Conservation (phyloP, 2,888 invertebrate genomes). For the Cephus runcator region DNA sequence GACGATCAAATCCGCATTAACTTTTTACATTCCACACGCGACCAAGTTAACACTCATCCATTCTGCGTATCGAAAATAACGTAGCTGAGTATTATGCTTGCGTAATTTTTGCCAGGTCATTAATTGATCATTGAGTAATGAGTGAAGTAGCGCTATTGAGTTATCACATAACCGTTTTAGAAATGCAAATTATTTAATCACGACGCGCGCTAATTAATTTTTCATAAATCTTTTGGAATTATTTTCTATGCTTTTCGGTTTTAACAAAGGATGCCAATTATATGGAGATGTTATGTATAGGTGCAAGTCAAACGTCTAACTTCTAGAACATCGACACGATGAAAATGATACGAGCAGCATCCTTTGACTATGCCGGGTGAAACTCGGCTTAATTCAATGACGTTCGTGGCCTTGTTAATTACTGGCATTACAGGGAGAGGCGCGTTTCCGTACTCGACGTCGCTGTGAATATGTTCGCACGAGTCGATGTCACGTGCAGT, state of each 20-base stretch:
- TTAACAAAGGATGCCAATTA: background rate
- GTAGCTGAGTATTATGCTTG: too few relatives aligned
- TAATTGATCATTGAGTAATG: too few relatives aligned
- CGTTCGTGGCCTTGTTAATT: slow-evolving; percentile 27
- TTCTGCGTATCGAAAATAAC: background rate
- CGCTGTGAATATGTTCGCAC: slow-evolving; percentile 6
- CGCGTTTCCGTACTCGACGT: slow-evolving; percentile 8
- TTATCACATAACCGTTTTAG: too few relatives aligned
- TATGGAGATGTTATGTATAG: background rate
- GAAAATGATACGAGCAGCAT: background rate
- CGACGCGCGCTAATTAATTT: too few relatives aligned
- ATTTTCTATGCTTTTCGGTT: background rate
- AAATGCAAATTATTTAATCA: too few relatives aligned
- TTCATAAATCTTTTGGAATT: background rate
- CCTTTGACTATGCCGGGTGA: background rate
- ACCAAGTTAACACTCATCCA: too few relatives aligned
- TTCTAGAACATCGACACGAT: background rate
- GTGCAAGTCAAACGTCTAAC: background rate
- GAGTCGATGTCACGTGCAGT: background rate
- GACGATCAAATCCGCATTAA: background rate
- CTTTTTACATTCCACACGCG: background rate
- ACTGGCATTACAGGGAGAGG: slow-evolving; percentile 16
- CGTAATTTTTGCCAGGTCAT: too few relatives aligned
- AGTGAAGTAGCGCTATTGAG: too few relatives aligned
- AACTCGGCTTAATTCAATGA: slow-evolving; percentile 22